phyloP scores from a whole-genome alignment of 2,888 invertebrate species.

The Anthophora plumipes region DNA sequence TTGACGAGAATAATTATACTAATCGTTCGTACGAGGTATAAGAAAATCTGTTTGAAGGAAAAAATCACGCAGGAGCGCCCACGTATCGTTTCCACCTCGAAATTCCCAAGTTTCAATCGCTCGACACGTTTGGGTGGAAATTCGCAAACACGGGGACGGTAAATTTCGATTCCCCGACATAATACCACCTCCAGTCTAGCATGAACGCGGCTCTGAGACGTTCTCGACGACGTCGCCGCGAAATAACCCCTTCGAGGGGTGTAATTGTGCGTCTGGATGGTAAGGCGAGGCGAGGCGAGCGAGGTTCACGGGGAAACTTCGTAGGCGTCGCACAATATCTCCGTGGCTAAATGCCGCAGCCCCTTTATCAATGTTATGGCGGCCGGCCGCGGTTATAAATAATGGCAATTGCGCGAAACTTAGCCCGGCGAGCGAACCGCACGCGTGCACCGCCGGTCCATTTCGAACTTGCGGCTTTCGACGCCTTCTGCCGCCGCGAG shows the following conservation, averaged over 20 bases:
- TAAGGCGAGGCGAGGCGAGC: not conserved
- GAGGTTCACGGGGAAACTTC: slow-evolving; percentile 58
- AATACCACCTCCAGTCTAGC: slow-evolving; percentile 32
- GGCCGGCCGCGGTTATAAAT: slow-evolving; percentile 80
- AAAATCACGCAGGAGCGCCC: not conserved
- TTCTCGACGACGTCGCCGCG: slow-evolving; percentile 42
- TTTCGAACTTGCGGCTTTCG: slow-evolving; percentile 67
- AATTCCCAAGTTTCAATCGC: slow-evolving; percentile 5
- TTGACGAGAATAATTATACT: too few relatives aligned
- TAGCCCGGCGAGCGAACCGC: slow-evolving; percentile 65
- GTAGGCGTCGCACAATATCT: slow-evolving; percentile 76
- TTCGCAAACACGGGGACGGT: slow-evolving; percentile 27
- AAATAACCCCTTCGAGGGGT: slow-evolving; percentile 22
- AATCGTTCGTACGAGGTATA: too few relatives aligned
- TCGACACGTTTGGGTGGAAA: slow-evolving; percentile 27
- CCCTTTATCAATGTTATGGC: slow-evolving; percentile 83
- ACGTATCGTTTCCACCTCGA: not conserved
- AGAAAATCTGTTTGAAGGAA: too few relatives aligned
- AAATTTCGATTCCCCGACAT: slow-evolving; percentile 55
- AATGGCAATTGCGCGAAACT: slow-evolving; percentile 79
- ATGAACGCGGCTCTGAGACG: slow-evolving; percentile 45
- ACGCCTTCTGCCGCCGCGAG: slow-evolving; percentile 52
- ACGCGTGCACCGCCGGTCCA: slow-evolving; percentile 61
- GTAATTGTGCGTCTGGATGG: slow-evolving; percentile 32
- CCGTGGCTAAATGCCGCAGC: slow-evolving; percentile 75